Evolutionary conservation across 2,113 vertebrate species (phyloP).

Genomic region (Candoia aspera): DNA sequence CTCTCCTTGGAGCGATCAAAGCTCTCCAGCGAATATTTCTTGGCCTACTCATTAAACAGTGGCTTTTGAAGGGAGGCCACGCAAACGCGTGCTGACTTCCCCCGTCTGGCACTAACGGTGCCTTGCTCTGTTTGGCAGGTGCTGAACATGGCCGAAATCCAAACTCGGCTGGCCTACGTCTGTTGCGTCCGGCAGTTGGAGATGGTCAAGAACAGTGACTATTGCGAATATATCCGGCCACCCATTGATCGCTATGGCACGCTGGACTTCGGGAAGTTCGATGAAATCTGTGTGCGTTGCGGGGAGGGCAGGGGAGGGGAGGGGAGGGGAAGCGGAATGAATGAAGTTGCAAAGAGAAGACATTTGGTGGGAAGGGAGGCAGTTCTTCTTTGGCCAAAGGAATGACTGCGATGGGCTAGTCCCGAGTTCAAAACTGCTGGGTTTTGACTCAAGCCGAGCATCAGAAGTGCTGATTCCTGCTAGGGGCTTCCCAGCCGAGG

Average conservation of each 20-base stretch:
- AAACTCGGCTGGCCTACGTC: constrained; percentile 91
- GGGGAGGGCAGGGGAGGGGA: not conserved
- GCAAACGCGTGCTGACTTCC: not conserved
- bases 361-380: not conserved
- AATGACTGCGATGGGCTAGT: not conserved
- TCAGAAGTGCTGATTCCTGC: not conserved
- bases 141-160: constrained; percentile 95
- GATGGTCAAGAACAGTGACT: constrained; percentile 86
- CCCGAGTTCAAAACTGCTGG: not conserved
- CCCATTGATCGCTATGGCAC: constrained; percentile 90
- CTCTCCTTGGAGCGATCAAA: not conserved
- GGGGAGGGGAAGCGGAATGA: rapidly evolving
- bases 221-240: constrained; percentile 92
- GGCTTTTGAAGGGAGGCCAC: not conserved
- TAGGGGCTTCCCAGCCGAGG: too few species aligned
- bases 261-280: constrained; percentile 90
- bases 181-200: constrained; percentile 94
- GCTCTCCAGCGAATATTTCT: not conserved
- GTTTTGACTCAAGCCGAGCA: not conserved
- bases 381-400: too few species aligned
- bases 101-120: too few species aligned
- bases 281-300: constrained; percentile 85
- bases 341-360: rapidly evolving
- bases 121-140: constrained; percentile 73
- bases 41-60: not conserved